Evolutionary conservation across 2,888 invertebrate species (phyloP).

Genomic region (Machimus rusticus): DNA sequence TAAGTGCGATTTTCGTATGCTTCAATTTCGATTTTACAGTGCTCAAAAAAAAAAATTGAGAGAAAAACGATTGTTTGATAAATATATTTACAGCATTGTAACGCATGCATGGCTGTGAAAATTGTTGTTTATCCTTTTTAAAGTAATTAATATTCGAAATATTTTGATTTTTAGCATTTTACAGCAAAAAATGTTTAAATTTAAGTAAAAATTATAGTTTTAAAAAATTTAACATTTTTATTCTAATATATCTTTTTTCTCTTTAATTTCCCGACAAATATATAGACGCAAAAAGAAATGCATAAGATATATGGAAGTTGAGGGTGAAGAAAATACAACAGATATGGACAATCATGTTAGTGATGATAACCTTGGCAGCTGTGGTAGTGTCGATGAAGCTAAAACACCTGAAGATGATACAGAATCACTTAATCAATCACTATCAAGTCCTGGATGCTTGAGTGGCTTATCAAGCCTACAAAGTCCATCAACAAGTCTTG

Average conservation of each 20-base stretch:
- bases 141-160: not conserved
- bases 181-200: not conserved
- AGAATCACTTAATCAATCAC: constrained; percentile 70
- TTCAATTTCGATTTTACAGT: not conserved
- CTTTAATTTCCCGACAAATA: not conserved
- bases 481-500: constrained; percentile 75
- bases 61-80: not conserved
- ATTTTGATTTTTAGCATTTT: not conserved
- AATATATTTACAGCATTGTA: not conserved
- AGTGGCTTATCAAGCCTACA: constrained; percentile 75
- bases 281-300: constrained; percentile 95
- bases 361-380: constrained; percentile 80
- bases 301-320: constrained; percentile 92
- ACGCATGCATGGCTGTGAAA: not conserved
- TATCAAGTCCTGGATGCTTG: constrained; percentile 69
- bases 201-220: not conserved
- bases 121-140: not conserved
- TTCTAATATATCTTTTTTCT: not conserved
- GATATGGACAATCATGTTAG: constrained; percentile 64
- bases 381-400: constrained; percentile 78
- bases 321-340: constrained; percentile 71
- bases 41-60: not conserved
- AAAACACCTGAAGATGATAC: constrained; percentile 73
- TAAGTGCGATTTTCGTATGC: too few relatives aligned
- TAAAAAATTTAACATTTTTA: not conserved